Percentiles rank a stretch among this genome's conserved stretches.
These are phyloP conservation scores for Empidonax alnorum DNA, from an alignment of 2,113 vertebrate species.

Conservation along the genomic window DNA sequence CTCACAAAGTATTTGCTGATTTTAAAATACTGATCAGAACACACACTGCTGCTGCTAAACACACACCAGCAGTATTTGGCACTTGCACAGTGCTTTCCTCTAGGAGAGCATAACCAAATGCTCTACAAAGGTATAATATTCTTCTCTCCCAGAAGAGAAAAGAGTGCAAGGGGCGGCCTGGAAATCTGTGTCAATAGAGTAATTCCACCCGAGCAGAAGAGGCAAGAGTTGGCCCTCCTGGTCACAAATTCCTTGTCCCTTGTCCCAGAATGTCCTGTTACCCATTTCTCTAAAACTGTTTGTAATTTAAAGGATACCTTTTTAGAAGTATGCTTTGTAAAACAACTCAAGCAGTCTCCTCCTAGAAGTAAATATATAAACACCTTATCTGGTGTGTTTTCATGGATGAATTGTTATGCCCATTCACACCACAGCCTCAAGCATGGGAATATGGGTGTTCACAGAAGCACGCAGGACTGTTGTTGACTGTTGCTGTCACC, in stretches of 20 bases:
- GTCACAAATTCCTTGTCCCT: not conserved
- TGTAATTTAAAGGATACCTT: not conserved
- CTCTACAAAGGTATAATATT: not conserved
- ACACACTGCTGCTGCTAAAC: not conserved
- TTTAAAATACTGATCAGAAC: conserved; percentile 26
- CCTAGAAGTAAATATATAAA: not conserved
- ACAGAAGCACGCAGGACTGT: not conserved
- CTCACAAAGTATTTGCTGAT: not conserved
- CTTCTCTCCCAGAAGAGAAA: not conserved
- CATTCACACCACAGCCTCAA: not conserved
- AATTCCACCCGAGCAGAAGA: not conserved
- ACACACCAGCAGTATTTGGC: not conserved
- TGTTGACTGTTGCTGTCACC: not conserved
- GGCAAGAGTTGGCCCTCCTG: not conserved
- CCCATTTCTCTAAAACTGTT: not conserved
- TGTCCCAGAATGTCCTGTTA: not conserved
- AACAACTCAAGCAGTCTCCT: not conserved
- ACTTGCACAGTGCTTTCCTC: not conserved
- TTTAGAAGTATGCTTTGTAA: not conserved
- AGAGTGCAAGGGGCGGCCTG: not conserved
- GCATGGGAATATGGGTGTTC: not conserved
- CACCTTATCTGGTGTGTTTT: not conserved
- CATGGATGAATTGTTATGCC: not conserved
- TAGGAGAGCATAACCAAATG: not conserved
- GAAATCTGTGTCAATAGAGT: not conserved